A percentile compares a stretch with the other conserved stretches of the same genome.
These are phyloP conservation scores for Hyles vespertilio DNA, from an alignment of 1,140 invertebrate species.

Conservation along the genomic window DNA sequence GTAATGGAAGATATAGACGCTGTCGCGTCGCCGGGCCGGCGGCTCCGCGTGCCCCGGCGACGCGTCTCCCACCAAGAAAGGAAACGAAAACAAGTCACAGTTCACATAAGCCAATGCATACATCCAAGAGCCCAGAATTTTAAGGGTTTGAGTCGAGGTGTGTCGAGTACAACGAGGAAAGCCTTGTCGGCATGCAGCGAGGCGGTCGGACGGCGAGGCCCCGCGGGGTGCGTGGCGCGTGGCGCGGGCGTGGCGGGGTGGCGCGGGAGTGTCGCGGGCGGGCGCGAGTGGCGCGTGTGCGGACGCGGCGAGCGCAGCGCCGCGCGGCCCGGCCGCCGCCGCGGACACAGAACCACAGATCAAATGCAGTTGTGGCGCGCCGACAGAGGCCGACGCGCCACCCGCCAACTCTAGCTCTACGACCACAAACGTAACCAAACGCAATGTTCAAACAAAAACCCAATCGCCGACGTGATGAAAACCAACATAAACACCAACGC, in stretches of 20 bases:
- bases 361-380: conserved; percentile 69
- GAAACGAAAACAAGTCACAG: conserved; percentile 74
- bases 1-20: conserved; percentile 67
- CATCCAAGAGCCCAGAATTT: conserved; percentile 75
- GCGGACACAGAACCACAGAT: conserved; percentile 72
- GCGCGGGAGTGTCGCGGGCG: conserved; percentile 15
- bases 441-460: conserved; percentile 61
- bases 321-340: conserved; percentile 50
- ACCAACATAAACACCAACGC: conserved; percentile 69
- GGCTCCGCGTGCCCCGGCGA: conserved; percentile 46
- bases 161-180: conserved; percentile 70
- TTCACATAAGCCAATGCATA: conserved; percentile 75
- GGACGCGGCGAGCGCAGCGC: conserved; percentile 9
- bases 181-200: conserved; percentile 69
- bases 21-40: conserved; percentile 50
- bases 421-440: conserved; percentile 66
- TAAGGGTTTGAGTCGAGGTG: conserved; percentile 73
- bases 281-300: conserved; percentile 18
- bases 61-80: conserved; percentile 69
- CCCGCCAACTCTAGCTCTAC: conserved; percentile 68
- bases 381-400: conserved; percentile 45
- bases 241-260: conserved; percentile 17
- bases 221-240: conserved; percentile 21
- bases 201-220: conserved; percentile 53
- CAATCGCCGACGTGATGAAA: conserved; percentile 66